Evolutionary conservation across 2,113 vertebrate genomes (phyloP).

Genomic region (Phylloscopus whistleri): DNA sequence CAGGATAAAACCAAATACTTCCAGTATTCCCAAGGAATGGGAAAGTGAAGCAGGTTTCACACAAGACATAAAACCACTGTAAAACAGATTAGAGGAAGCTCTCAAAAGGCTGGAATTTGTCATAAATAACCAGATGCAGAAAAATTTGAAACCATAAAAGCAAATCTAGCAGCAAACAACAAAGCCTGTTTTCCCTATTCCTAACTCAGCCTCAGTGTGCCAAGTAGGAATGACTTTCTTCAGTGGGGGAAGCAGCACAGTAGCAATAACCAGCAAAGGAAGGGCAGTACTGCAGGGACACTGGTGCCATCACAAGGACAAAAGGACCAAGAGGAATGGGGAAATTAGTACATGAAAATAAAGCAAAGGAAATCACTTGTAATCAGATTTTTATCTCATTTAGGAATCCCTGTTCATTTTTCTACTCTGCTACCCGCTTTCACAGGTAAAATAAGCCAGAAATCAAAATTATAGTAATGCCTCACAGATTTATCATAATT

Average conservation of each 20-base stretch:
- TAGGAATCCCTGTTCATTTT: background rate
- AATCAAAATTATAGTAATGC: background rate
- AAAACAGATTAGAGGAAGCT: background rate
- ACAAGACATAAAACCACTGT: background rate
- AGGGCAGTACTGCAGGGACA: background rate
- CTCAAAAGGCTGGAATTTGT: background rate
- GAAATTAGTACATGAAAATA: background rate
- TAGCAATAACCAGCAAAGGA: background rate
- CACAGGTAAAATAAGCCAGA: background rate
- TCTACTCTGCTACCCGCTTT: background rate
- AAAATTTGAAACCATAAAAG: background rate
- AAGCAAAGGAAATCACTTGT: background rate
- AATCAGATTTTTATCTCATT: constrained; percentile 19
- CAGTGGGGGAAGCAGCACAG: background rate
- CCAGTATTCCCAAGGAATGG: background rate
- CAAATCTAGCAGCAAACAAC: background rate
- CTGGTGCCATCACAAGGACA: background rate
- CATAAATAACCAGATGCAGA: background rate
- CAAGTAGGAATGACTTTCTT: background rate
- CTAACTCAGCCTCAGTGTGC: background rate
- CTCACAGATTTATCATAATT: background rate
- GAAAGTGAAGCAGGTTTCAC: background rate
- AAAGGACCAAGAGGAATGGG: background rate
- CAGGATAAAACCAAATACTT: background rate
- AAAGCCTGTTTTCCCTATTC: background rate